Evolutionary conservation across 2,113 vertebrate species (phyloP).

Genomic region (Acrocephalus kingi): DNA sequence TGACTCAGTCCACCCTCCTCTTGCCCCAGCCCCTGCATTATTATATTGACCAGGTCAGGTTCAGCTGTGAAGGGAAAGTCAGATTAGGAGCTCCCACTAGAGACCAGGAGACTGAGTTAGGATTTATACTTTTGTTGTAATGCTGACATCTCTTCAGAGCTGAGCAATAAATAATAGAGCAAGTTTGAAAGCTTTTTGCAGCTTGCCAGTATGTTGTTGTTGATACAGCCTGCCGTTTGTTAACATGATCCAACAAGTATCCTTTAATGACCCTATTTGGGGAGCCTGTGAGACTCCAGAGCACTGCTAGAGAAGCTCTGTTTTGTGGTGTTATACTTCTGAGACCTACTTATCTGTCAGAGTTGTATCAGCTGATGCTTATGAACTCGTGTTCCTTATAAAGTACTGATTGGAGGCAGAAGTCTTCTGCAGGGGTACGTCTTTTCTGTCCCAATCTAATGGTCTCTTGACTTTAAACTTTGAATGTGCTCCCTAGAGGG

Average conservation of each 20-base stretch:
- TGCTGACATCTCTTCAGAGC: not conserved
- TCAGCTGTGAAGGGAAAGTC: not conserved
- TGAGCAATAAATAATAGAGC: not conserved
- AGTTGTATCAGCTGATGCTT: not conserved
- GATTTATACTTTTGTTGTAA: not conserved
- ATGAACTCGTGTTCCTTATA: not conserved
- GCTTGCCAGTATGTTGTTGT: slow-evolving; percentile 15
- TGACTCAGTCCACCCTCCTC: not conserved
- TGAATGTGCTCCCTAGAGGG: not conserved
- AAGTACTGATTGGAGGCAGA: not conserved
- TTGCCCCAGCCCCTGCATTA: not conserved
- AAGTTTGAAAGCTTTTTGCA: slow-evolving; percentile 14
- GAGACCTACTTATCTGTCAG: not conserved
- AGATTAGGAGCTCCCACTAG: not conserved
- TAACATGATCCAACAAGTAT: not conserved
- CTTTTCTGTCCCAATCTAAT: not conserved
- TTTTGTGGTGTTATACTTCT: not conserved
- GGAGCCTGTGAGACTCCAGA: not conserved
- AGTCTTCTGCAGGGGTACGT: not conserved
- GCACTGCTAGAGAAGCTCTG: not conserved
- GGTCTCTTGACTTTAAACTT: slow-evolving; percentile 8
- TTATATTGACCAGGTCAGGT: not conserved
- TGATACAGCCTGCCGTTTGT: not conserved
- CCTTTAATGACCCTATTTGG: not conserved
- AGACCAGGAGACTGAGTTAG: not conserved